Evolutionary conservation across 2,888 invertebrate genomes (phyloP), one percentile per base, ranked within the genome.

Genomic region (Polydrusus tereticollis): DNA sequence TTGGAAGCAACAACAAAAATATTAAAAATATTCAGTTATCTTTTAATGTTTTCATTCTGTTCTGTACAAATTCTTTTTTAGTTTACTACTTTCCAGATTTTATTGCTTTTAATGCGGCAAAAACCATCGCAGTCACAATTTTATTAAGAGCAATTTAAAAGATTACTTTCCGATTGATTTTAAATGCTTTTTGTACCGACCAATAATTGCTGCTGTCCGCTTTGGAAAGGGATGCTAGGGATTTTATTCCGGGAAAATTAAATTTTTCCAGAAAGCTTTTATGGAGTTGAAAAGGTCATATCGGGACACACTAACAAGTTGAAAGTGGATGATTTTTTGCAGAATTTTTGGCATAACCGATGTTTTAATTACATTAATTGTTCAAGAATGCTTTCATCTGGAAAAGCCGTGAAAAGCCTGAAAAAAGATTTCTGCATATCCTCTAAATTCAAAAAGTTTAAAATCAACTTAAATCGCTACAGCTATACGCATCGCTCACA

Each of bases 131-230:
- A 47, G 33, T 36, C 33, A 63, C 43, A 63, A 33, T 63, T 63
- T 63, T 47, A 41, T 65, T 64, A 58, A 69, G 45, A 64, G 60
- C 63, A 64, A 57, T 69, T 57, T 55, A 60, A 65, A 50, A 70
- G 70, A 70, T 70, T 70, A 65, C 55, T 58, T 50, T 43, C 12
- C 26, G 64, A 65, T 65, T 65, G 65, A 52, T 70, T 69, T 70
- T 59, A 70, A 70, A 57, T 41, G 65, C 50, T 64, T 45, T 64
- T 69, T 55, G 52, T 70, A 33, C 10, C 36, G 59, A 57, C 60
- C 60, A 62, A 62, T 62, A 62, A 68, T 68, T 52, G 60, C 59
- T 47, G 45, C n/a, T 33, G 20, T 7, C 18, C 29, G 50, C 38
- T 52, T 60, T 68, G 60, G 52, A 52, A 29, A 41, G 16, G 41